Percentiles rank a stretch among this genome's conserved stretches.
Evolutionary conservation across 2,113 vertebrate species (phyloP).

Genomic region (Pygathrix nemaeus): DNA sequence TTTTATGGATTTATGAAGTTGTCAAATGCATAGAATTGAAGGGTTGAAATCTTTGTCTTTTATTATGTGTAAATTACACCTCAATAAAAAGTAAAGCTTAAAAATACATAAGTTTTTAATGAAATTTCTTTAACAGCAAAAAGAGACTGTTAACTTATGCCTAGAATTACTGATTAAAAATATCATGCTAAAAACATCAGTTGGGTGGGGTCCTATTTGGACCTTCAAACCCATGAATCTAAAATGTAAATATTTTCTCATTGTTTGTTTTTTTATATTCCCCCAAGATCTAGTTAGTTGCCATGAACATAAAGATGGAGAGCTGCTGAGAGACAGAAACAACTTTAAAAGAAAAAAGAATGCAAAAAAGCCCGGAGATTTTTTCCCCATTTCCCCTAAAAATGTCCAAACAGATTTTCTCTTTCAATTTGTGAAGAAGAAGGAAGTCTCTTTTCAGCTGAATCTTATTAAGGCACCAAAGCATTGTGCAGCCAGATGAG

Average conservation of each 20-base stretch:
- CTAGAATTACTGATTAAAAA: not conserved
- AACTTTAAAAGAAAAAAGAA: not conserved
- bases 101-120: not conserved
- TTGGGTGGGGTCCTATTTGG: not conserved
- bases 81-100: slow-evolving; percentile 28
- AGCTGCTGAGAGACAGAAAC: not conserved
- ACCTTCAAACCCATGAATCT: not conserved
- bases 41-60: slow-evolving; percentile 16
- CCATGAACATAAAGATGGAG: not conserved
- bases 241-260: slow-evolving; percentile 49
- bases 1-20: not conserved
- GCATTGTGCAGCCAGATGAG: slow-evolving; percentile 68
- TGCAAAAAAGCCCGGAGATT: slow-evolving; percentile 39
- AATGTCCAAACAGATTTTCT: slow-evolving; percentile 74
- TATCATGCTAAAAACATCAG: not conserved
- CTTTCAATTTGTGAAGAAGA: slow-evolving; percentile 75
- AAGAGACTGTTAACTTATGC: not conserved
- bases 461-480: slow-evolving; percentile 77
- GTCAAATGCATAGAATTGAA: not conserved
- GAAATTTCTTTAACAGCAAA: not conserved
- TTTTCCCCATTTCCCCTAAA: slow-evolving; percentile 54
- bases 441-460: slow-evolving; percentile 72
- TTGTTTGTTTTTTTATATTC: not conserved
- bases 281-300: not conserved
- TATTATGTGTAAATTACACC: not conserved